Conservation (phyloP, 2,113 vertebrate genomes). For the Crotalus horridus region DNA sequence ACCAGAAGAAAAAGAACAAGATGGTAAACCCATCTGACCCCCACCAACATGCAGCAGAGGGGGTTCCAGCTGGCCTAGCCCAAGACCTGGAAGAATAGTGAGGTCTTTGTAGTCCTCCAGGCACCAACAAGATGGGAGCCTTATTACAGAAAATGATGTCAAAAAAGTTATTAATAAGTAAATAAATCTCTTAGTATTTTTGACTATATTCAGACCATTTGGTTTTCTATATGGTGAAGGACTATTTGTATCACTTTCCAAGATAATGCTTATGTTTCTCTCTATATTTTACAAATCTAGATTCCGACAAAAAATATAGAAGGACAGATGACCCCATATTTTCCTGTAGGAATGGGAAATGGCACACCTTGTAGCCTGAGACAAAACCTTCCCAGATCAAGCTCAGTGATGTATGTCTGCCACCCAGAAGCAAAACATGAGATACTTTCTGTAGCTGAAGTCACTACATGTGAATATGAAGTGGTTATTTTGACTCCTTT, state of each 20-base stretch:
- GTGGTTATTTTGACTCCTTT: slow-evolving; percentile 95
- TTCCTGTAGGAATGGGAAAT: slow-evolving; percentile 86
- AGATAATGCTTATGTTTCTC: slow-evolving; percentile 32
- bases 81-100: neutral
- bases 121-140: neutral
- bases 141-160: neutral
- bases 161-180: neutral
- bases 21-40: neutral
- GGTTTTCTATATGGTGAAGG: neutral
- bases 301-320: slow-evolving; percentile 92
- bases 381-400: slow-evolving; percentile 82
- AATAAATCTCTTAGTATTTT: neutral
- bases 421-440: slow-evolving; percentile 97
- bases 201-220: neutral
- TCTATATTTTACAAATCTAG: slow-evolving; percentile 45
- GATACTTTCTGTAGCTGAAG: slow-evolving; percentile 93
- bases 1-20: neutral
- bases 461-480: slow-evolving; percentile 96
- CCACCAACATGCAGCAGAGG: neutral
- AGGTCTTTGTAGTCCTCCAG: neutral
- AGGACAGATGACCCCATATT: slow-evolving; percentile 96
- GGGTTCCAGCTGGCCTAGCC: neutral
- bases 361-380: slow-evolving; percentile 91
- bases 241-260: neutral
- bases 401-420: slow-evolving; percentile 91